Evolutionary conservation across 2,113 vertebrate species (phyloP).

Genomic region (Phaetusa simplex): DNA sequence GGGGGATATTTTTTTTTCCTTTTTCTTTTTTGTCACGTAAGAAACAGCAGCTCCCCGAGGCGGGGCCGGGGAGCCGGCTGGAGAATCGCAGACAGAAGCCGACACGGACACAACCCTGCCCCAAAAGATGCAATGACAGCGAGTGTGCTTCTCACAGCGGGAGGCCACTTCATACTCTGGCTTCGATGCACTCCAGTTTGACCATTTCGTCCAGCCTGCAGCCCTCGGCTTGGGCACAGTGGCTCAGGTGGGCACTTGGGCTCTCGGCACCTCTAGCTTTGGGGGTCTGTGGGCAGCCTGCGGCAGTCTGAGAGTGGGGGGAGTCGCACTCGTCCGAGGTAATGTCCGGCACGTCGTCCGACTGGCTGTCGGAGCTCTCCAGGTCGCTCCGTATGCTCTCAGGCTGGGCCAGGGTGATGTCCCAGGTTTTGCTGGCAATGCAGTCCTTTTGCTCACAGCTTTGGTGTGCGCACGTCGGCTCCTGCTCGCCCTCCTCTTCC

Average conservation of each 20-base stretch:
- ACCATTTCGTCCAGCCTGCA: conserved; percentile 66
- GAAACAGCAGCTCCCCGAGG: conserved; percentile 66
- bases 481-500: conserved; percentile 75
- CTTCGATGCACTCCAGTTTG: conserved; percentile 76
- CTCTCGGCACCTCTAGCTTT: conserved; percentile 70
- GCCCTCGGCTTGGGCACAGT: conserved; percentile 73
- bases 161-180: conserved; percentile 69
- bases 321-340: conserved; percentile 95
- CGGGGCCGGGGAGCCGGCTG: conserved; percentile 37
- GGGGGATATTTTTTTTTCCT: not conserved
- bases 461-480: conserved; percentile 78
- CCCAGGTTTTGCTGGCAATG: conserved; percentile 74
- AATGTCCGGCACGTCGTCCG: conserved; percentile 94
- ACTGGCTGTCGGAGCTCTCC: conserved; percentile 97
- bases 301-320: conserved; percentile 75
- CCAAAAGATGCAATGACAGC: conserved; percentile 41
- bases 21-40: conserved; percentile 28
- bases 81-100: conserved; percentile 44
- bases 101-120: not conserved
- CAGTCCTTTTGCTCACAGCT: conserved; percentile 80
- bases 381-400: conserved; percentile 98
- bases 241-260: conserved; percentile 80
- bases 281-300: conserved; percentile 68
- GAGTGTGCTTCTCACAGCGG: conserved; percentile 49
- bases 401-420: conserved; percentile 94